Base-by-base conservation (phyloP, 2,797 vertebrate genomes). In the Heteromormyrus szaboi region DNA sequence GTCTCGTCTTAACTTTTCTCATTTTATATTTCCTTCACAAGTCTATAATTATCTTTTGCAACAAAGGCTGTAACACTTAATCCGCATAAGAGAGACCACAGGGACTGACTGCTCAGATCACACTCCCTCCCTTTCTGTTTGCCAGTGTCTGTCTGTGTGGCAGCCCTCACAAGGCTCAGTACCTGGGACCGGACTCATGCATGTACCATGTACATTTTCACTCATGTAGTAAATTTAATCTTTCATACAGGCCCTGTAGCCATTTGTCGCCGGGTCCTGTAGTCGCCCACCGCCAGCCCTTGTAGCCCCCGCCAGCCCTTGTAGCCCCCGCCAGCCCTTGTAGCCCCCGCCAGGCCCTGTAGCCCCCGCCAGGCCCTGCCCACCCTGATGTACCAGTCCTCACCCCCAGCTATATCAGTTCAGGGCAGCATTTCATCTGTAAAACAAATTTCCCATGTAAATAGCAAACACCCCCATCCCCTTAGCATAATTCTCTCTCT, bases 1-100 rank as follows among this genome's bases (percentile, higher is more conserved):
- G 14, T 65, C 41, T 29, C 5, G 11, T 56, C 48, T 25, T n/a
- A 51, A 44, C 54, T 56, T 84, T 22, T 37, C 14, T 29, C n/a
- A 84, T 22, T 44, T 44, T 17, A 79, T n/a, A n/a, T 76, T 46
- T 53, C 19, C 41, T 89, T 85, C 22, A 41, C 46, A 72, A 85
- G 56, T 22, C 81, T 44, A 17, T 89, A 50, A 88, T 88, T 72
- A 72, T 72, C 25, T 84, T 85, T 50, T 17, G 12, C 9, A 7
- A 51, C 56, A n/a, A 84, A 41, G 22, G 81, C 56, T 29, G 29
- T 89, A 85, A 89, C 46, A 88, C n/a, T 81, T 44, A 54, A 88
- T 68, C 72, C 81, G 59, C 11, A 84, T 12, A 48, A 84, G 81
- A 4, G 81, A 25, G 81, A 51, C 19, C 44, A 29, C 11, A 51